phyloP scores from a whole-genome alignment of 2,113 vertebrate genomes.

The Speoplatyrhinus poulsoni region DNA sequence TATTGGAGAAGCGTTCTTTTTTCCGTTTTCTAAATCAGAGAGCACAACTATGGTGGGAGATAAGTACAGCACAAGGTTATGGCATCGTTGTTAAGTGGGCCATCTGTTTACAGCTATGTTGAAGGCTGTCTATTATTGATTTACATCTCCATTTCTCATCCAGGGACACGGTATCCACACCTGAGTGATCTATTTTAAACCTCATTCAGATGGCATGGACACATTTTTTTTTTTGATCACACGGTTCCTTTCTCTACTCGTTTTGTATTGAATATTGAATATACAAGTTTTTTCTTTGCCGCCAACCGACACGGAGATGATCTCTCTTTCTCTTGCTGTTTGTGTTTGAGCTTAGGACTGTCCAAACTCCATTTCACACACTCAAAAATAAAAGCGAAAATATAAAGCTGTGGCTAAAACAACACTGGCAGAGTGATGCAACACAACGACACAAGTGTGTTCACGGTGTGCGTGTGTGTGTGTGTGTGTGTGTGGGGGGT shows the following conservation, averaged over 20 bases:
- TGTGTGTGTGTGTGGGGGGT: not conserved
- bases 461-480: conserved; percentile 18
- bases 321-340: conserved; percentile 67
- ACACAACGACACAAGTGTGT: conserved; percentile 37
- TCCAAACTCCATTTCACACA: conserved; percentile 68
- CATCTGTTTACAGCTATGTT: conserved; percentile 75
- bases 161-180: conserved; percentile 30
- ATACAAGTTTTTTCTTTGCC: conserved; percentile 39
- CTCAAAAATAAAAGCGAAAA: conserved; percentile 37
- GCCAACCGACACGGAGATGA: conserved; percentile 61
- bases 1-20: conserved; percentile 39
- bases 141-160: conserved; percentile 67
- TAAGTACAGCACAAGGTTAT: conserved; percentile 55
- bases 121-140: conserved; percentile 78
- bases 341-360: conserved; percentile 76
- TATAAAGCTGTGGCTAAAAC: conserved; percentile 71
- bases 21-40: conserved; percentile 64
- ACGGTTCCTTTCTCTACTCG: conserved; percentile 40
- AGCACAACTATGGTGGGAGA: conserved; percentile 53
- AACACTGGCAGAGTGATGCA: conserved; percentile 62
- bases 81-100: conserved; percentile 69
- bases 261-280: conserved; percentile 62
- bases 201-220: conserved; percentile 37
- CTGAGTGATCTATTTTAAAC: conserved; percentile 70
- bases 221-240: conserved; percentile 32